These are phyloP conservation scores for Hirtodrosophila trivittata DNA, from an alignment of 2,888 invertebrate species.

Conservation along the genomic window DNA sequence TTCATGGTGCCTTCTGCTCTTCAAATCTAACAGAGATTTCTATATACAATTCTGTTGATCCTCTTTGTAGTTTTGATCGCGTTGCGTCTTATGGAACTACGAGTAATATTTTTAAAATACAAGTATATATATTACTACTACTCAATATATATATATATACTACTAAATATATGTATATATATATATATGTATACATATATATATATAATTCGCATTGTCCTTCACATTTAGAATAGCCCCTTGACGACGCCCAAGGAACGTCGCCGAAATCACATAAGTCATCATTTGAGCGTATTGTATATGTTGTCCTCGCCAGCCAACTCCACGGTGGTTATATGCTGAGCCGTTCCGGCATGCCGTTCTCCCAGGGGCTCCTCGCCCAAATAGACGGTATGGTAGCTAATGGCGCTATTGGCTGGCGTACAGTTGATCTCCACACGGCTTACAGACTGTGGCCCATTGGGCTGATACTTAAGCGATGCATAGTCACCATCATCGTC, in stretches of 20 bases:
- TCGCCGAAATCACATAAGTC: constrained; percentile 82
- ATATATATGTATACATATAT: constrained; percentile 14
- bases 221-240: constrained; percentile 68
- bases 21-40: constrained; percentile 13
- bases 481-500: constrained; percentile 80
- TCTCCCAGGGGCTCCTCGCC: constrained; percentile 80
- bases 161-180: constrained; percentile 7
- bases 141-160: constrained; percentile 11
- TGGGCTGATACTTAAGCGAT: constrained; percentile 71
- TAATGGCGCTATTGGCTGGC: constrained; percentile 75
- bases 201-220: constrained; percentile 46
- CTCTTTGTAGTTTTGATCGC: constrained; percentile 30
- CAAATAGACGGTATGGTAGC: constrained; percentile 79
- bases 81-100: constrained; percentile 18
- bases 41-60: constrained; percentile 10
- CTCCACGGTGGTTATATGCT: constrained; percentile 77
- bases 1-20: constrained; percentile 14
- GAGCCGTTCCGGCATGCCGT: constrained; percentile 48
- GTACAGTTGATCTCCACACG: constrained; percentile 82
- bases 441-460: constrained; percentile 77
- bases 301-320: constrained; percentile 82
- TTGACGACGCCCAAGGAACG: constrained; percentile 79
- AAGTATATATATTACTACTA: background rate
- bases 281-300: constrained; percentile 84
- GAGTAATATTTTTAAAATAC: constrained; percentile 24